Base-by-base conservation (phyloP, 2,797 vertebrate genomes). In the Gorsachius magnificus region DNA sequence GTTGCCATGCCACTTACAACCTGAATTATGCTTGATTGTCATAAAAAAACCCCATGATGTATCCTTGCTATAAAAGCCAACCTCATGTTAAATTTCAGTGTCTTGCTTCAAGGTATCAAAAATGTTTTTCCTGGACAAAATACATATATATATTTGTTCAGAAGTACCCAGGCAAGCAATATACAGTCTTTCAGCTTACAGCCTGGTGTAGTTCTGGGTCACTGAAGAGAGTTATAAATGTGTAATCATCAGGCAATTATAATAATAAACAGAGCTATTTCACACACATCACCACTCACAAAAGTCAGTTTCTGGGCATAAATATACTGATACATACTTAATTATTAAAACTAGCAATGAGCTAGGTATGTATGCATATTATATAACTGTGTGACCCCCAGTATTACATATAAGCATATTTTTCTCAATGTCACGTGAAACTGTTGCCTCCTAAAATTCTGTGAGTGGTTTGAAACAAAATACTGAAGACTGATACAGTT, bases 111-210 rank as follows among this genome's bases (percentile, higher is more conserved):
- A 92, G 87, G 71, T 51, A 54, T 24, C 50, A 71, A 57, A 50
- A 83, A 38, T 85, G n/a, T 80, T 94, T 91, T 54, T 71, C 77
- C 65, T 87, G 78, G 50, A 45, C 50, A 89, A 96, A 94, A 91
- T 38, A 61, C 7, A 0, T 36, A 36, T 29, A 41, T 41, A 10
- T 54, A 48, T 84, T 89, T 89, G 48, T 46, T 77, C 69, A 78
- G 84, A 89, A 93, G 81, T 10, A 85, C 48, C 21, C 60, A 72
- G 87, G 38, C 3, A 36, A 77, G 45, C 91, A 60, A 71, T 33
- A 84, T 18, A 19, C n/a, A 60, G 66, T 57, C 54, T 45, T 89
- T 83, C 83, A 71, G n/a, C 74, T 72, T 87, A 45, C 69, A 48
- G 66, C 46, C 66, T 78, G 46, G 10, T 76, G 24, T 43, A 76